Evolutionary conservation across 2,113 vertebrate species (phyloP).

Genomic region (Coptodon rendalli): DNA sequence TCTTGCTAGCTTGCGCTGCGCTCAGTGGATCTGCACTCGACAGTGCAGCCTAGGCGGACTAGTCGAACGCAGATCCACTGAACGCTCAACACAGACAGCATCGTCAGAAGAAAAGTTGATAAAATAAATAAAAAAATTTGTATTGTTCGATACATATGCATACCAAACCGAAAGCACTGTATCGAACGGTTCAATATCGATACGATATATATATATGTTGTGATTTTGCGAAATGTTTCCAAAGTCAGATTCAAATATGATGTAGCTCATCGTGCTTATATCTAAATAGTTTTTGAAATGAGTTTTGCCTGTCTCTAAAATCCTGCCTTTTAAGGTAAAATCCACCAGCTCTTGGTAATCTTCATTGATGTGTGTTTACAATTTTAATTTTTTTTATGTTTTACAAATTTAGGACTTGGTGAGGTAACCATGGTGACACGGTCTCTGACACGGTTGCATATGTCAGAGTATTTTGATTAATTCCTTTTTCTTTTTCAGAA

Average conservation of each 20-base stretch:
- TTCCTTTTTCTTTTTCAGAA: conserved; percentile 70
- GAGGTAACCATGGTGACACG: neutral
- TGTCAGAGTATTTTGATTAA: neutral
- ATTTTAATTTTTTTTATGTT: neutral
- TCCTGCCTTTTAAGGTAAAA: neutral
- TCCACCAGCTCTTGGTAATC: neutral
- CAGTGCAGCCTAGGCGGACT: no score
- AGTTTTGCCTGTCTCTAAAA: fast-evolving
- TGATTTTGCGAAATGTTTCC: no score
- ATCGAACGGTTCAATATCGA: no score
- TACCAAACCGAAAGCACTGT: no score
- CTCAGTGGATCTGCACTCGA: no score
- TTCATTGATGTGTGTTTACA: neutral
- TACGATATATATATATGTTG: no score
- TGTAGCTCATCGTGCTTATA: neutral
- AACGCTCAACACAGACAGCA: no score
- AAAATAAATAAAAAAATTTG: no score
- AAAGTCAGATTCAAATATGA: neutral
- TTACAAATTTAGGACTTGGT: neutral
- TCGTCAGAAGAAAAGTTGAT: no score
- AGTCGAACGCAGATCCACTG: no score
- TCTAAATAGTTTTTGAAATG: neutral
- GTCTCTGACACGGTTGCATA: neutral
- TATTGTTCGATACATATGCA: no score
- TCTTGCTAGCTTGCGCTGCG: no score